These are phyloP conservation scores for Carettochelys insculpta DNA, from an alignment of 2,113 vertebrate genomes.

Conservation along the genomic window DNA sequence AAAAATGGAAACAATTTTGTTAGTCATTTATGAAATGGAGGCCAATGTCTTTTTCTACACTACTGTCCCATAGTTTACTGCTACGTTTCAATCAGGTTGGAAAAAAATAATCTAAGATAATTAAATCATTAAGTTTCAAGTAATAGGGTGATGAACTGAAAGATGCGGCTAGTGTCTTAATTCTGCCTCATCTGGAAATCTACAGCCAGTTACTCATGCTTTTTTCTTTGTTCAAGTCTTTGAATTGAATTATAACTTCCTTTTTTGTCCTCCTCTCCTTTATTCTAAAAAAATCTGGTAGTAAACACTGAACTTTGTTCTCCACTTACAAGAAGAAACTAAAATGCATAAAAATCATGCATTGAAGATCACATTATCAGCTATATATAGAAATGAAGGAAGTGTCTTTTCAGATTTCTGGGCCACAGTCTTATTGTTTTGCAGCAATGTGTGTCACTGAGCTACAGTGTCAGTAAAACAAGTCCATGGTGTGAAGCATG, in stretches of 20 bases:
- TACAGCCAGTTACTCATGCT: not conserved
- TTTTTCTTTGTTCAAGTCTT: not conserved
- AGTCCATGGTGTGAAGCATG: not conserved
- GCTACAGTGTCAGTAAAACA: not conserved
- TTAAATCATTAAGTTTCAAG: not conserved
- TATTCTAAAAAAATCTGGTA: not conserved
- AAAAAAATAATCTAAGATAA: not conserved
- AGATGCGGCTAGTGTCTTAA: not conserved
- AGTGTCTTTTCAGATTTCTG: not conserved
- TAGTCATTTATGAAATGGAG: not conserved
- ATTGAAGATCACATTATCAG: not conserved
- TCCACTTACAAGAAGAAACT: too few relatives aligned
- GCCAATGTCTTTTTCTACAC: not conserved
- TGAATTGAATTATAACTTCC: not conserved
- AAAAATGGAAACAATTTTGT: not conserved
- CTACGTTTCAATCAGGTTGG: not conserved
- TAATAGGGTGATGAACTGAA: not conserved
- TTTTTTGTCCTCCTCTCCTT: not conserved
- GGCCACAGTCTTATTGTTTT: not conserved
- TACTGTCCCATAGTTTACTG: not conserved
- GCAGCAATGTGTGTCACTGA: not conserved
- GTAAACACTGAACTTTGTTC: slow-evolving; percentile 8
- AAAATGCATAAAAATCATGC: not conserved
- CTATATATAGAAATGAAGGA: not conserved
- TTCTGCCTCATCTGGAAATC: not conserved